Evolutionary conservation across 2,113 vertebrate species (phyloP).

Genomic region (Hemichromis elongatus): DNA sequence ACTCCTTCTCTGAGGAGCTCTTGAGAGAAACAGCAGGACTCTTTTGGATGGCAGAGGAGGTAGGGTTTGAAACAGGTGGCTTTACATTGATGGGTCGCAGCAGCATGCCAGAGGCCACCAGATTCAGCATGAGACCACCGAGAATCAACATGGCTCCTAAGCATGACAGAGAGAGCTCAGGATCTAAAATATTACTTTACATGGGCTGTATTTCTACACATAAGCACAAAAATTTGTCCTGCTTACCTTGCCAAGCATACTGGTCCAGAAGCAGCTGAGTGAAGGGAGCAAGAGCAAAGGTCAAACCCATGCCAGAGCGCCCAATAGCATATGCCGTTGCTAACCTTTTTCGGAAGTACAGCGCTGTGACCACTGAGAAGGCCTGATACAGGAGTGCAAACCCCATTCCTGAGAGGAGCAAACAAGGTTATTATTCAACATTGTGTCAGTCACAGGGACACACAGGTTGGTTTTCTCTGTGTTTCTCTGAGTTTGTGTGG

Average conservation of each 20-base stretch:
- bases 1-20: conserved; percentile 63
- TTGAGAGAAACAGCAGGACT: conserved; percentile 47
- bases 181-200: background rate
- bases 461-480: background rate
- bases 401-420: conserved; percentile 75
- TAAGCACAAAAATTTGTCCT: background rate
- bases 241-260: conserved; percentile 88
- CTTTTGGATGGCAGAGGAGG: conserved; percentile 53
- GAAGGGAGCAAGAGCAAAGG: conserved; percentile 86
- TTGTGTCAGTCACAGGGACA: background rate
- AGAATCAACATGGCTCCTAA: conserved; percentile 86
- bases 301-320: conserved; percentile 89
- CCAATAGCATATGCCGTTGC: conserved; percentile 82
- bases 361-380: conserved; percentile 78
- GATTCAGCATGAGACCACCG: conserved; percentile 85
- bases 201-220: background rate
- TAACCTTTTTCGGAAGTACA: conserved; percentile 80
- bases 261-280: conserved; percentile 82
- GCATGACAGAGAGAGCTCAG: background rate
- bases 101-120: conserved; percentile 89
- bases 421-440: background rate
- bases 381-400: conserved; percentile 85
- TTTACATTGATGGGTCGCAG: conserved; percentile 73
- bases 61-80: background rate
- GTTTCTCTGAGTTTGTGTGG: background rate